Base-by-base conservation (phyloP, 2,113 vertebrate species). In the Pyxicephalus adspersus region DNA sequence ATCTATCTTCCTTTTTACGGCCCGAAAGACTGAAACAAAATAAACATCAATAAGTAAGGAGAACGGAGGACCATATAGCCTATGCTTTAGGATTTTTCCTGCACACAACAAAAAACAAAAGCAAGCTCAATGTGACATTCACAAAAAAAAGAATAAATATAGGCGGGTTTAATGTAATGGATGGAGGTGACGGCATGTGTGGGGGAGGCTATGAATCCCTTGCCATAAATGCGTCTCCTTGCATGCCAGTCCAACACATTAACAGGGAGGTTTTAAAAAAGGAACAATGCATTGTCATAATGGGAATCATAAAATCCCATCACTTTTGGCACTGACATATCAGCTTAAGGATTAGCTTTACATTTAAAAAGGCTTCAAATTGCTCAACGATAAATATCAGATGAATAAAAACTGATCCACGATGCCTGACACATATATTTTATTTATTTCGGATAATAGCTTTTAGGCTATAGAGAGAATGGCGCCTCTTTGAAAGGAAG, bases 311-410 rank as follows among this genome's bases (percentile, higher is more conserved):
- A 85, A 92, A 94, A 93, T 92, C 91, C 90, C 89, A 91, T 93
- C 92, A 91, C 90, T 91, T 92, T 89, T 91, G 92, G 94, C 92
- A 92, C 90, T 67, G 88, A 89, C 85, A 80, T 89, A 91, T 89
- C 90, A 92, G 91, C 87, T 94, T 94, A 94, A 86, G 92, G 92
- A 94, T 94, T 94, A 94, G 89, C 87, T 92, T 91, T 90, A 93
- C 91, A 94, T 92, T 90, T 91, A 91, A 87, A 86, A 85, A 89
- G 85, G 87, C 89, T 90, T 91, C 91, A 92, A 92, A 94, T 92
- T 91, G 87, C 90, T 92, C 89, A 84, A 83, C 78, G 89, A 87
- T 83, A 86, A 83, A 76, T 89, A 91, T 89, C 88, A 86, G 87
- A 88, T 89, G 64, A 85, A 89, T 83, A 90, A 89, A 87, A 58